A percentile compares a stretch with the other conserved stretches of the same genome.
Conservation (phyloP, 2,797 vertebrate species). For the Brotula barbata region DNA sequence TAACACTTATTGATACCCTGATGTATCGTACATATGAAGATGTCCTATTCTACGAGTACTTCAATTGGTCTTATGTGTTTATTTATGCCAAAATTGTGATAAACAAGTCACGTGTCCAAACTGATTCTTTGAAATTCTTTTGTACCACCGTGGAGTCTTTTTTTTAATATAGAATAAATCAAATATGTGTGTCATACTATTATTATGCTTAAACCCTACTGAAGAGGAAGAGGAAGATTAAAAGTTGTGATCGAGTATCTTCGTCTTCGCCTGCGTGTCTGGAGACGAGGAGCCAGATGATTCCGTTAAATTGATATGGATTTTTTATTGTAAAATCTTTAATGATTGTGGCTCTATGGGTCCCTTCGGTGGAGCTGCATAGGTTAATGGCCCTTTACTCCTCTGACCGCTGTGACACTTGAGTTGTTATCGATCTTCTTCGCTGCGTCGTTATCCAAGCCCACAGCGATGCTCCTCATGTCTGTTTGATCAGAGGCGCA, state of each 20-base stretch:
- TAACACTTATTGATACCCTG: too few relatives aligned
- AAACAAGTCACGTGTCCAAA: constrained; percentile 1
- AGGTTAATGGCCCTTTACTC: constrained; percentile 64
- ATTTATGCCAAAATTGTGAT: not conserved
- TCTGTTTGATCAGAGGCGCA: constrained; percentile 33
- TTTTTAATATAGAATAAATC: too few relatives aligned
- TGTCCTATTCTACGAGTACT: too few relatives aligned
- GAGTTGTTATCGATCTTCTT: constrained; percentile 54
- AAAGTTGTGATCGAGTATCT: too few relatives aligned
- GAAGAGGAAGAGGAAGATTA: too few relatives aligned
- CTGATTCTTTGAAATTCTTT: too few relatives aligned
- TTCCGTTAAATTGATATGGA: constrained; percentile 55
- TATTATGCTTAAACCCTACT: too few relatives aligned
- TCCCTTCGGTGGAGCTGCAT: constrained; percentile 36
- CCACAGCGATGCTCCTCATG: constrained; percentile 44
- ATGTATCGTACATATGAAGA: too few relatives aligned
- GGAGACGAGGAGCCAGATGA: constrained; percentile 14
- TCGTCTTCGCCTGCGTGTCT: not conserved
- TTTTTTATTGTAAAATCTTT: constrained; percentile 43
- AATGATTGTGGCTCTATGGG: constrained; percentile 44
- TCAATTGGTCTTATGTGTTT: too few relatives aligned
- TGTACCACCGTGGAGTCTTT: too few relatives aligned
- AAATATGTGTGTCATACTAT: too few relatives aligned
- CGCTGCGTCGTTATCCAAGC: constrained; percentile 48
- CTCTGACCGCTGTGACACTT: constrained; percentile 55